These are phyloP conservation scores for Miichthys miiuy DNA, from an alignment of 2,797 vertebrate genomes.

Conservation along the genomic window DNA sequence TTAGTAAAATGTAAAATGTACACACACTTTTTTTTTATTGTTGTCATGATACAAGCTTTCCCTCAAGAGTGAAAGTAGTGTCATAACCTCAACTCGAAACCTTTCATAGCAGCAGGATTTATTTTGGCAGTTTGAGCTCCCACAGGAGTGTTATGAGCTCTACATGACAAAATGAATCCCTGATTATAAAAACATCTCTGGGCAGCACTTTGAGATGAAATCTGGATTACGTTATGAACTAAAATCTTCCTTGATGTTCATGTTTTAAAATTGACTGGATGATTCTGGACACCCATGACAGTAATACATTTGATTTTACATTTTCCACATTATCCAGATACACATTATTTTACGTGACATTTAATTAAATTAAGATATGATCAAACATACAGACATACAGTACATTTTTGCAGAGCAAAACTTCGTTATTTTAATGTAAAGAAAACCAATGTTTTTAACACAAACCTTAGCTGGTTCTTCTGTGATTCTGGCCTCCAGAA, in stretches of 20 bases:
- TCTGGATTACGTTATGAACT: not conserved
- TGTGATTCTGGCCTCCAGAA: conserved; percentile 57
- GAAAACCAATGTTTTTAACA: not conserved
- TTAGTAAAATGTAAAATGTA: not conserved
- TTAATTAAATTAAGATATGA: not conserved
- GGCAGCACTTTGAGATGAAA: not conserved
- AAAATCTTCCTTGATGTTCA: not conserved
- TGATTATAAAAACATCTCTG: not conserved
- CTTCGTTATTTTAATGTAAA: not conserved
- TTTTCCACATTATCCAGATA: not conserved
- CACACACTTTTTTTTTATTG: not conserved
- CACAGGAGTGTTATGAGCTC: not conserved
- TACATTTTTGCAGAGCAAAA: not conserved
- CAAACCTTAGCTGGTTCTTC: conserved; percentile 60
- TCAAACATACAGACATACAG: not conserved
- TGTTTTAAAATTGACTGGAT: not conserved
- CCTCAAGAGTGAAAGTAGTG: not conserved
- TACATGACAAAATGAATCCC: not conserved
- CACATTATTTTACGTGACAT: not conserved
- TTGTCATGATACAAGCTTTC: not conserved
- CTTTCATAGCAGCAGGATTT: not conserved
- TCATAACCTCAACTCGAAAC: not conserved
- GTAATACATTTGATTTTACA: not conserved
- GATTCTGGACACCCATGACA: not conserved
- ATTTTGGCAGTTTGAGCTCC: conserved; percentile 2